Conservation (phyloP, 2,113 vertebrate species). For the Castor canadensis region DNA sequence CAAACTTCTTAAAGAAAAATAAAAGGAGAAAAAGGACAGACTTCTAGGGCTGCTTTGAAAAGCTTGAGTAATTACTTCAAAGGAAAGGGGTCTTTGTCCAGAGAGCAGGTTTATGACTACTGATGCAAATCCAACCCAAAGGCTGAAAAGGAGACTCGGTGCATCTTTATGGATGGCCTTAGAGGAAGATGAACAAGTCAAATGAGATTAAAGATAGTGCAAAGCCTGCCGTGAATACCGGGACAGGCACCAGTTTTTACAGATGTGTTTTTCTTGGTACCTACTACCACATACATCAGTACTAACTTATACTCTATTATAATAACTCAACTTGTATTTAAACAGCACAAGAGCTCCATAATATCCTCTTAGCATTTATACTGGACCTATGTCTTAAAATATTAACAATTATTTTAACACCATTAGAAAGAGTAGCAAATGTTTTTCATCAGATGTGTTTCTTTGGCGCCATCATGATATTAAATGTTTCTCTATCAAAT, state of each 20-base stretch:
- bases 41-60: conserved; percentile 83
- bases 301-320: background rate
- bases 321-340: conserved; percentile 10
- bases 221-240: conserved; percentile 71
- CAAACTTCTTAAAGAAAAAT: conserved; percentile 71
- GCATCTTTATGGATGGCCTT: conserved; percentile 83
- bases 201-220: conserved; percentile 83
- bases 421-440: background rate
- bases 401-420: background rate
- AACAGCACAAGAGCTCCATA: conserved; percentile 8
- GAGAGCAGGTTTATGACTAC: conserved; percentile 86
- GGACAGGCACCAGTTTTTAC: conserved; percentile 57
- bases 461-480: background rate
- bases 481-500: conserved; percentile 65
- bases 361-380: background rate
- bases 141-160: conserved; percentile 81
- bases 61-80: conserved; percentile 84
- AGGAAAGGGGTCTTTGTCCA: conserved; percentile 84
- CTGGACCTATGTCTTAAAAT: background rate
- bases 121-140: conserved; percentile 85
- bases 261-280: conserved; percentile 73
- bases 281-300: background rate
- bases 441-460: conserved; percentile 32
- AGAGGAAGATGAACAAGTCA: conserved; percentile 85
- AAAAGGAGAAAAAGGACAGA: conserved; percentile 73